Percentiles rank a stretch among this genome's conserved stretches.
These are phyloP conservation scores for Steatornis caripensis DNA, from an alignment of 2,113 vertebrate species.

Conservation along the genomic window DNA sequence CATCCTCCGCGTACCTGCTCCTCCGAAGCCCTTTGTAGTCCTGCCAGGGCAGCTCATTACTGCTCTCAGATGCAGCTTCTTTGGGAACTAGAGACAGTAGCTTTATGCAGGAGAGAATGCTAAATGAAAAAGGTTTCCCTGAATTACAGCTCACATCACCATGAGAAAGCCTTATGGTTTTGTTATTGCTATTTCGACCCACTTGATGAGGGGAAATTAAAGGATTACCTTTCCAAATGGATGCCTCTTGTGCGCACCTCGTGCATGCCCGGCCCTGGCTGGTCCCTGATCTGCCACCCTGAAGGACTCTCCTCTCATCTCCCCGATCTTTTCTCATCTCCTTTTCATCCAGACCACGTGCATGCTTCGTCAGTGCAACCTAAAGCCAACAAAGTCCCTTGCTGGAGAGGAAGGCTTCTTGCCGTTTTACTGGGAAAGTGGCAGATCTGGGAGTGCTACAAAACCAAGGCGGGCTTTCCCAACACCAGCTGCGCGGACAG, in stretches of 20 bases:
- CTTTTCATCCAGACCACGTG: conserved; percentile 48
- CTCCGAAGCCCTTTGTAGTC: conserved; percentile 45
- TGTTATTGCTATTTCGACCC: conserved; percentile 10
- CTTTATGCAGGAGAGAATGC: not conserved
- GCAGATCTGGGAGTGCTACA: not conserved
- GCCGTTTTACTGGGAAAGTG: not conserved
- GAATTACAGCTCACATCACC: conserved; percentile 32
- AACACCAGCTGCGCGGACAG: not conserved
- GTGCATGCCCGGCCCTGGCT: conserved; percentile 8
- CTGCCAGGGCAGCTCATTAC: conserved; percentile 52
- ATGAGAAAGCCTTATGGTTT: conserved; percentile 68
- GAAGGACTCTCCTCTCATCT: not conserved
- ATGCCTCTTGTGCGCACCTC: not conserved
- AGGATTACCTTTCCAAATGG: conserved; percentile 70
- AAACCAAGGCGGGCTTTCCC: not conserved
- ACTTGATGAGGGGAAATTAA: conserved; percentile 71
- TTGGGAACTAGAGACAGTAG: not conserved
- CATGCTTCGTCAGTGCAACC: not conserved
- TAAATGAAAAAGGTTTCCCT: conserved; percentile 11
- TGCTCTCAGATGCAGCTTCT: not conserved
- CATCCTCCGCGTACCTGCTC: not conserved
- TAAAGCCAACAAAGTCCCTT: conserved; percentile 41
- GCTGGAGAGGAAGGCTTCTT: not conserved
- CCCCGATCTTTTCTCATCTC: conserved; percentile 11
- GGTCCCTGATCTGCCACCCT: not conserved